A percentile compares a stretch with the other conserved stretches of the same genome.
Conservation (phyloP, 2,888 invertebrate species). For the Pterostichus madidus region DNA sequence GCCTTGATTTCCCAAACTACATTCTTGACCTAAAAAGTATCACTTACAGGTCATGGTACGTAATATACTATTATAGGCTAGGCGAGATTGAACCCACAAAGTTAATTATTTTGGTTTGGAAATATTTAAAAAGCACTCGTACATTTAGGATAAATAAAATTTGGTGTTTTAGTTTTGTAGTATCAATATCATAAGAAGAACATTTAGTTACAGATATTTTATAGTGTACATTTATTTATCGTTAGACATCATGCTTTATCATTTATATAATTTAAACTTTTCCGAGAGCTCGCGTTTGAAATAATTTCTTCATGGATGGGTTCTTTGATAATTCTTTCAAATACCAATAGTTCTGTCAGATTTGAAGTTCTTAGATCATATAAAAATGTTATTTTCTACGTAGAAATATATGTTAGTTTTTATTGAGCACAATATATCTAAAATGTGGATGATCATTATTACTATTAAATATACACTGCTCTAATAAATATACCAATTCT, state of each 20-base stretch:
- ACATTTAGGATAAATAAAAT: slow-evolving; percentile 20
- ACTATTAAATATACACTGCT: neutral
- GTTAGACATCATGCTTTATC: slow-evolving; percentile 6
- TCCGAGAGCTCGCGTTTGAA: too few species aligned
- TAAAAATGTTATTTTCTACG: slow-evolving; percentile 27
- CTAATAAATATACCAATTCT: slow-evolving; percentile 9
- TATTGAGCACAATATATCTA: slow-evolving; percentile 43
- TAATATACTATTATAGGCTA: too few species aligned
- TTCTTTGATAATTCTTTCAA: too few species aligned
- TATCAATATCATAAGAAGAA: slow-evolving; percentile 47
- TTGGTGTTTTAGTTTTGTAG: slow-evolving; percentile 32
- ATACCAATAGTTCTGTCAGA: neutral
- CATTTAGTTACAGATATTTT: neutral
- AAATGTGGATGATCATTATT: neutral
- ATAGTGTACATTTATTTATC: slow-evolving; percentile 30
- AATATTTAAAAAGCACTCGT: neutral
- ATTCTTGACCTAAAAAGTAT: too few species aligned
- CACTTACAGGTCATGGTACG: too few species aligned
- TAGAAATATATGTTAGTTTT: slow-evolving; percentile 46
- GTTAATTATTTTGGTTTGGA: neutral
- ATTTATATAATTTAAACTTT: neutral
- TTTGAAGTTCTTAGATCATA: slow-evolving; percentile 7
- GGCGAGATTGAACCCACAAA: too few species aligned
- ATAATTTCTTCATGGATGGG: too few species aligned
- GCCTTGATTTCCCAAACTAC: too few species aligned